Percentiles rank a stretch among this genome's conserved stretches.
These are phyloP conservation scores for Drosophila triauraria DNA, from an alignment of 1,140 invertebrate species.

Conservation along the genomic window DNA sequence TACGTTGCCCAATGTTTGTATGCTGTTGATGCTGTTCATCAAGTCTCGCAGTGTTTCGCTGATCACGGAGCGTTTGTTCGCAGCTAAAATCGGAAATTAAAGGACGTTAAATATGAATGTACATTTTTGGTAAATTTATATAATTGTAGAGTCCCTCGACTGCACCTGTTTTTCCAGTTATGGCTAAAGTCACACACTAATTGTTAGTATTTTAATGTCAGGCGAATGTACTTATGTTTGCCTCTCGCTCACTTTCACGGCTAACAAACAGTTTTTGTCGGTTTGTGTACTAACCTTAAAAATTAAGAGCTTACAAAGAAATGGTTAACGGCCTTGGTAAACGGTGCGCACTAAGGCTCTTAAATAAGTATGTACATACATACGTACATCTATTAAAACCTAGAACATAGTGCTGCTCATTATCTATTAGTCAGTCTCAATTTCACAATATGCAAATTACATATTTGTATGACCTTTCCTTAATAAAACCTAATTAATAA, in stretches of 20 bases:
- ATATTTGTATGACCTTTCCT: not conserved
- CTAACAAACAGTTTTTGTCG: too few species aligned
- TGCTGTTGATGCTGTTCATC: constrained; percentile 74
- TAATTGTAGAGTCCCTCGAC: not conserved
- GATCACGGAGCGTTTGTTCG: constrained; percentile 48
- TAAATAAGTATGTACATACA: not conserved
- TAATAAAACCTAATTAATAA: not conserved
- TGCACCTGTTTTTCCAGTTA: not conserved
- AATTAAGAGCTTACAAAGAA: constrained; percentile 9
- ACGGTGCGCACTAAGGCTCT: not conserved
- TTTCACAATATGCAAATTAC: not conserved
- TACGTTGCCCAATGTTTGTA: constrained; percentile 81
- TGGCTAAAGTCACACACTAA: too few species aligned
- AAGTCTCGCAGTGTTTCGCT: constrained; percentile 65
- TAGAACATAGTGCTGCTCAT: not conserved
- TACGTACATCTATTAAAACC: not conserved
- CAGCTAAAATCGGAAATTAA: not conserved
- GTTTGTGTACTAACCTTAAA: not conserved
- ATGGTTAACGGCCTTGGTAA: constrained; percentile 2
- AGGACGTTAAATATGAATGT: not conserved
- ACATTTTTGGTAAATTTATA: not conserved
- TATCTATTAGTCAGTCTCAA: not conserved
- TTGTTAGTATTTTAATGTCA: not conserved
- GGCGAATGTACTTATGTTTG: not conserved
- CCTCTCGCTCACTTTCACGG: constrained; percentile 8